phyloP scores from a whole-genome alignment of 1,140 invertebrate species.

The Mamestra configurata region DNA sequence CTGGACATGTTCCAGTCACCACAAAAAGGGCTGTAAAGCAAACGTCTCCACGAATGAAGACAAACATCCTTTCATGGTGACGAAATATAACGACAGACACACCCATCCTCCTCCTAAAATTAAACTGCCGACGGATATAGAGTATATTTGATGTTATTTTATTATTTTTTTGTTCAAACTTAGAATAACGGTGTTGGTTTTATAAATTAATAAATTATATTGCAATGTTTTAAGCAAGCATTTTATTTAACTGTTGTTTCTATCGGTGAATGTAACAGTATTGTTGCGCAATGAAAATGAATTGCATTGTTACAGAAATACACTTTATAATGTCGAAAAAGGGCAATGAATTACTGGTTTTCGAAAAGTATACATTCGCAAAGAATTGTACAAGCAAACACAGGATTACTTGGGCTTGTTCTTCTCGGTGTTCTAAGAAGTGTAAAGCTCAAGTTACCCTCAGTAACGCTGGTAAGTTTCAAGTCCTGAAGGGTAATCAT shows the following conservation, averaged over 20 bases:
- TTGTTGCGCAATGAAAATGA: background rate
- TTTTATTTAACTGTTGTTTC: conserved; percentile 13
- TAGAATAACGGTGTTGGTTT: conserved; percentile 17
- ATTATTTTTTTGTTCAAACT: conserved; percentile 9
- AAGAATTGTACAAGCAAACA: conserved; percentile 66
- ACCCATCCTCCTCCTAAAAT: conserved; percentile 69
- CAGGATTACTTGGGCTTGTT: conserved; percentile 68
- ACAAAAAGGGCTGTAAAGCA: conserved; percentile 76
- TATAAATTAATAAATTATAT: conserved; percentile 20
- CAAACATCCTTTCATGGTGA: conserved; percentile 57
- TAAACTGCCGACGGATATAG: conserved; percentile 58
- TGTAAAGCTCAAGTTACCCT: conserved; percentile 71
- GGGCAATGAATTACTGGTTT: conserved; percentile 71
- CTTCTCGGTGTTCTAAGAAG: conserved; percentile 72
- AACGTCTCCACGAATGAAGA: conserved; percentile 68
- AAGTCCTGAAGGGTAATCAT: conserved; percentile 64
- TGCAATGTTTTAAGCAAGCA: background rate
- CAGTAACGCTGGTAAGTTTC: conserved; percentile 61
- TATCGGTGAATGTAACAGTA: background rate
- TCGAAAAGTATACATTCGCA: conserved; percentile 70
- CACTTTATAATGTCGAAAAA: conserved; percentile 77
- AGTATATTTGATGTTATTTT: conserved; percentile 54
- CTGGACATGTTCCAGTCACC: conserved; percentile 79
- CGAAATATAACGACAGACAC: conserved; percentile 60
- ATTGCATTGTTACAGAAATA: conserved; percentile 70